Conservation (phyloP, 2,888 invertebrate genomes). For the Oithona nana region DNA sequence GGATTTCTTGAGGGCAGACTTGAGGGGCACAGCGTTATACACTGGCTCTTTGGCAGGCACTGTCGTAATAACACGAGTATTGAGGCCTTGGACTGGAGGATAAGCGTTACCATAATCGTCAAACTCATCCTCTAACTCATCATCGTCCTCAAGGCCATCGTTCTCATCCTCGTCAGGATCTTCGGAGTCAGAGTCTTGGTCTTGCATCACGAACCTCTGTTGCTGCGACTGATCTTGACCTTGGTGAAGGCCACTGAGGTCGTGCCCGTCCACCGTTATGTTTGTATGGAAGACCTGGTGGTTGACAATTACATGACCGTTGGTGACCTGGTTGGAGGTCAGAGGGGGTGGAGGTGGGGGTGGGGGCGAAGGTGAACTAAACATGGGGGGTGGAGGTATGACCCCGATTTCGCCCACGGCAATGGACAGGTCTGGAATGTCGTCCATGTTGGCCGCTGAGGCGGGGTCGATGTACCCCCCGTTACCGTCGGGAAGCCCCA, state of each 20-base stretch:
- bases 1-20: conserved; percentile 65
- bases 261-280: not conserved
- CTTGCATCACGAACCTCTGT: not conserved
- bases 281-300: not conserved
- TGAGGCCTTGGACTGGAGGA: conserved; percentile 14
- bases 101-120: conserved; percentile 21
- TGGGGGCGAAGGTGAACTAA: conserved; percentile 42
- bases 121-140: conserved; percentile 25
- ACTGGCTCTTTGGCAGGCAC: conserved; percentile 81
- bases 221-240: not conserved
- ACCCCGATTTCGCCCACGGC: conserved; percentile 81
- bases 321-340: conserved; percentile 5
- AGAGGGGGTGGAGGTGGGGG: conserved; percentile 17
- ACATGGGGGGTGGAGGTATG: conserved; percentile 85
- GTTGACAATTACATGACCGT: not conserved
- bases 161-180: not conserved
- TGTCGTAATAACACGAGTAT: conserved; percentile 6
- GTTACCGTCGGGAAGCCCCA: not conserved
- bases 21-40: conserved; percentile 73
- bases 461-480: not conserved
- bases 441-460: conserved; percentile 45
- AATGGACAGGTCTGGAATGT: conserved; percentile 76
- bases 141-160: conserved; percentile 24
- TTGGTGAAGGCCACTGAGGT: not conserved
- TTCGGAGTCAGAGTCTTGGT: not conserved